phyloP scores from a whole-genome alignment of 2,113 vertebrate genomes.

The Hemichromis elongatus region DNA sequence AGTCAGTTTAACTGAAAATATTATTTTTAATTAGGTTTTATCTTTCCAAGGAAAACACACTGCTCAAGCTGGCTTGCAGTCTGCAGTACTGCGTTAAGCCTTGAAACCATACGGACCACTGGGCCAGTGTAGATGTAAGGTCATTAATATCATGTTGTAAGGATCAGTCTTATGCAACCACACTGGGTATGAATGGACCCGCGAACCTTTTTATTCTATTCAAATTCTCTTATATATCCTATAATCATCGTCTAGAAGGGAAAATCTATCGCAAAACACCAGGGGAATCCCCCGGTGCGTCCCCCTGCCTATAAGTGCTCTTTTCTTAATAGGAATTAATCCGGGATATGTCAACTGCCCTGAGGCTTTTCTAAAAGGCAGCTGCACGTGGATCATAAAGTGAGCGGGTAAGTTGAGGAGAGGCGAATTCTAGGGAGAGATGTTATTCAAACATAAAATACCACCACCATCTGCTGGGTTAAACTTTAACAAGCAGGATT shows the following conservation, averaged over 20 bases:
- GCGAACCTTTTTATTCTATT: neutral
- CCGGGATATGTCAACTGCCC: neutral
- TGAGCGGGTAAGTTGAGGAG: neutral
- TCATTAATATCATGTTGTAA: constrained; percentile 26
- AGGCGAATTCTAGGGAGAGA: neutral
- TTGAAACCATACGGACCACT: neutral
- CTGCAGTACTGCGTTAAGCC: neutral
- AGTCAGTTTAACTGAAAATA: neutral
- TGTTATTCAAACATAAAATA: neutral
- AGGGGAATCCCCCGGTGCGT: neutral
- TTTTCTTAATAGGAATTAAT: constrained; percentile 11
- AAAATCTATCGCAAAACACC: neutral
- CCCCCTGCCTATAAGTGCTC: neutral
- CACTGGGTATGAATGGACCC: neutral
- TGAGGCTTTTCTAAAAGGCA: constrained; percentile 26
- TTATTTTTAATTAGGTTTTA: neutral
- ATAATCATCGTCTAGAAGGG: neutral
- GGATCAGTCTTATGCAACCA: neutral
- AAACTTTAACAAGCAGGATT: neutral
- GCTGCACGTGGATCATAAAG: neutral
- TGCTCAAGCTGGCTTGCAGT: neutral
- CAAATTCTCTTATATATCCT: neutral
- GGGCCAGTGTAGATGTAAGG: neutral
- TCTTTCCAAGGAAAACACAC: neutral
- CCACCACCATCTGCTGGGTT: neutral